Percentiles rank a stretch among this genome's conserved stretches.
These are phyloP conservation scores for Ormyrus pomaceus DNA, from an alignment of 2,888 invertebrate species.

Conservation along the genomic window DNA sequence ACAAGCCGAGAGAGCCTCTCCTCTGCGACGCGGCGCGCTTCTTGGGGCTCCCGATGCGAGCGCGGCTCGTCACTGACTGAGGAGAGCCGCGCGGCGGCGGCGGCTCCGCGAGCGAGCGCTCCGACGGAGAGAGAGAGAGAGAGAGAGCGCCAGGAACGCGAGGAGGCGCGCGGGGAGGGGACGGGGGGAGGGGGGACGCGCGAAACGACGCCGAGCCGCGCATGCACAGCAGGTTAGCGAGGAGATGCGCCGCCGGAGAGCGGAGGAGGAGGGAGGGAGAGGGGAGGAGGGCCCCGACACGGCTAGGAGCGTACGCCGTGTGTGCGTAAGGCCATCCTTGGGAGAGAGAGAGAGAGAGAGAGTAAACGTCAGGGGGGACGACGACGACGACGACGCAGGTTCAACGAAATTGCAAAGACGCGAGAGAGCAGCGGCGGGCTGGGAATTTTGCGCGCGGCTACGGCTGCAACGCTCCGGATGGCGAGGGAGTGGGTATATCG, in stretches of 20 bases:
- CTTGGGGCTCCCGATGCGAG: conserved; percentile 18
- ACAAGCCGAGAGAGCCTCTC: background rate
- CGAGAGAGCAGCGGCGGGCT: background rate
- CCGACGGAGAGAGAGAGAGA: conserved; percentile 23
- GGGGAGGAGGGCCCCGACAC: conserved; percentile 8
- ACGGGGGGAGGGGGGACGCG: conserved; percentile 9
- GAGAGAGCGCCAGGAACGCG: conserved; percentile 24
- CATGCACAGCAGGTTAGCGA: conserved; percentile 42
- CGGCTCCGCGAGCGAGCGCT: background rate
- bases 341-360: conserved; percentile 13
- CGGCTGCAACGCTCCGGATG: background rate
- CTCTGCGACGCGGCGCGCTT: background rate
- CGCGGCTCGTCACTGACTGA: conserved; percentile 53
- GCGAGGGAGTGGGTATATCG: background rate
- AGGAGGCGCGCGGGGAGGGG: background rate
- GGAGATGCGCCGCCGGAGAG: conserved; percentile 19
- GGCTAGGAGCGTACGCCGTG: conserved; percentile 17
- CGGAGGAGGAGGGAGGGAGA: conserved; percentile 17
- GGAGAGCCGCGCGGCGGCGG: conserved; percentile 29
- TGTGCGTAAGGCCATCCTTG: background rate
- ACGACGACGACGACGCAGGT: background rate
- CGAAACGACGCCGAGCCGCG: background rate
- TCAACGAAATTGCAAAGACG: background rate
- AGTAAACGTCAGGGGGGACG: too few species aligned
- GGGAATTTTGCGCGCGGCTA: background rate